Base-by-base conservation (phyloP, 2,113 vertebrate genomes). In the Mesembrinibis cayennensis region DNA sequence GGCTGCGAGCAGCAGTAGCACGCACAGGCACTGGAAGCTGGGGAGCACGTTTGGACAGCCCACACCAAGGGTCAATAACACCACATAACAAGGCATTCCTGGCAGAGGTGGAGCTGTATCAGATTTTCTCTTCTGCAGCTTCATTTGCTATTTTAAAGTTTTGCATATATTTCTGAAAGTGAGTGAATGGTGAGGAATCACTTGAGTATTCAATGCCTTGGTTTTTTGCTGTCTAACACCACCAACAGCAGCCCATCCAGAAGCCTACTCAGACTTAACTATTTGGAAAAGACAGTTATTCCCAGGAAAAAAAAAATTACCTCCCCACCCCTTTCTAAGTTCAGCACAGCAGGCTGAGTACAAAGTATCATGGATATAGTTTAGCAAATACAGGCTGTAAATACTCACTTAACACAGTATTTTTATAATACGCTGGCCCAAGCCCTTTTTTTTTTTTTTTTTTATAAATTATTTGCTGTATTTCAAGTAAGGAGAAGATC, bases 1-100 rank as follows among this genome's bases (percentile, higher is more conserved):
- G 62, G 79, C 45, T 50, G 59, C 2, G 7, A 50, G 50, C 1
- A 1, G 61, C 69, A 59, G 67, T 67, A 55, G 88, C 18, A 23
- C 6, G 1, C 21, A 5, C 7, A 6, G 52, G 44, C 52, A 10
- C 0, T 16, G 36, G 42, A 55, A 65, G 27, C 1, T 11, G 8
- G 30, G 56, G 30, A 55, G 29, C 1, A 1, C 16, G 27, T 76
- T 56, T 63, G 62, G 26, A 44, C 32, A 34, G 58, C 44, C 50
- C 23, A n/a, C 10, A 3, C 20, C 30, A 15, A 53, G 30, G 29
- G 66, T 61, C 73, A 67, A 45, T 14, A 49, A 67, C 1, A 5
- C 7, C 26, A 15, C 0, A 2, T 16, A 32, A 23, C 73, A 42
- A 59, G 13, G 40, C 12, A 36, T 10, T 53, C 66, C 59, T 50